Base-by-base conservation (phyloP, 2,797 vertebrate genomes). In the Lepus townsendii region DNA sequence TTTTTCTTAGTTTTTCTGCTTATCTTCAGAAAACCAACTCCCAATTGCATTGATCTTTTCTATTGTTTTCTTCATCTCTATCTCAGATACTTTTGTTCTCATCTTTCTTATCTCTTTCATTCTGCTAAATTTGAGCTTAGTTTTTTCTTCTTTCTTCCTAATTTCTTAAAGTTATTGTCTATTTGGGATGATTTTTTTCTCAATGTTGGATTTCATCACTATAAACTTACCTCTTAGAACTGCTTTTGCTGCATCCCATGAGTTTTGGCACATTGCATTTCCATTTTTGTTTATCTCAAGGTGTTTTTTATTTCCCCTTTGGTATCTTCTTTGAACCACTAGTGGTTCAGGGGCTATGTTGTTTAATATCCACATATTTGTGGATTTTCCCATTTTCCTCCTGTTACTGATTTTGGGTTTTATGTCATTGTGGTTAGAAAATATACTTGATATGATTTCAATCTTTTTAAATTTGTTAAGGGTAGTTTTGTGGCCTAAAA, bases 391-490 rank as follows among this genome's bases (percentile, higher is more conserved):
- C 87, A 65, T 77, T 93, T 76, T 76, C 52, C 71, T 87, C 89
- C 83, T 88, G 38, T 71, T 95, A 83, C 63, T 83, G 89, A 95
- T 95, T 83, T 91, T 63, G 42, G 54, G 71, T 80, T 86, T 86
- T 68, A 82, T 94, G 60, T 76, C 76, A 75, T 72, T 91, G 88
- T 95, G 71, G 89, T 91, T 95, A 63, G 93, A 91, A 94, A 91
- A 91, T 77, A 91, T 83, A 91, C 69, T 88, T 95, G 77, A 91
- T 88, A 77, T 83, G 73, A 91, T 83, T 95, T 91, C 77, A 88
- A 63, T 88, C 71, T 88, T 95, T 42, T 88, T 77, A 95, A 91
- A 95, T 87, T 91, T 88, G 78, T 93, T 95, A 83, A 83, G 84
- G 63, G 77, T 95, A 80, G 38, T 88, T 83, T 95, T 88, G 63